Conservation (phyloP, 2,113 vertebrate genomes). For the Cyprinodon brontotheroides region DNA sequence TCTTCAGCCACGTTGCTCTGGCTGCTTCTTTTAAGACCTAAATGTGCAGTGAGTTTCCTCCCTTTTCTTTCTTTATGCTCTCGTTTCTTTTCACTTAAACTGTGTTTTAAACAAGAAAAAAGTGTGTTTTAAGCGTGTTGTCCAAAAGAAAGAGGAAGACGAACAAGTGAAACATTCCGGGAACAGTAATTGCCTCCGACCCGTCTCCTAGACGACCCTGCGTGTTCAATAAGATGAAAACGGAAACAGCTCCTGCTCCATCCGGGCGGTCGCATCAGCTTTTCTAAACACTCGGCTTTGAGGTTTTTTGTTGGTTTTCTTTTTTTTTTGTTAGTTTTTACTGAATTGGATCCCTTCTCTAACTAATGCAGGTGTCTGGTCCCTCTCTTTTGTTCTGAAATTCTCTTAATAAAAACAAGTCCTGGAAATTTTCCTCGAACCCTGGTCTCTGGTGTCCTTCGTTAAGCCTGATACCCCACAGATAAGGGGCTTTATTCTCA, state of each 20-base stretch:
- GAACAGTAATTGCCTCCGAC: slow-evolving; percentile 73
- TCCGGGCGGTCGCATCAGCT: slow-evolving; percentile 74
- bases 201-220: slow-evolving; percentile 74
- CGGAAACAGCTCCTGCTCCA: slow-evolving; percentile 70
- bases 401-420: slow-evolving; percentile 86
- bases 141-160: slow-evolving; percentile 82
- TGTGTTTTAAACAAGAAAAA: slow-evolving; percentile 65
- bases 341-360: slow-evolving; percentile 76
- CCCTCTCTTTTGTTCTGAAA: slow-evolving; percentile 84
- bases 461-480: background rate
- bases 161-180: slow-evolving; percentile 82
- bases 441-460: slow-evolving; percentile 51
- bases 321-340: slow-evolving; percentile 80
- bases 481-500: background rate
- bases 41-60: slow-evolving; percentile 81
- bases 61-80: slow-evolving; percentile 67
- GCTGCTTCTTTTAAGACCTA: slow-evolving; percentile 77
- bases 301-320: slow-evolving; percentile 73
- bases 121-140: slow-evolving; percentile 74
- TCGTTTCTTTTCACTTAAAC: slow-evolving; percentile 64
- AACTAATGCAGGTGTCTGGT: slow-evolving; percentile 82
- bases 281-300: slow-evolving; percentile 72
- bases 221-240: slow-evolving; percentile 51
- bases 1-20: slow-evolving; percentile 74
- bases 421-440: slow-evolving; percentile 84